These are phyloP conservation scores for Tillus elongatus DNA, from an alignment of 2,888 invertebrate species.

Conservation along the genomic window DNA sequence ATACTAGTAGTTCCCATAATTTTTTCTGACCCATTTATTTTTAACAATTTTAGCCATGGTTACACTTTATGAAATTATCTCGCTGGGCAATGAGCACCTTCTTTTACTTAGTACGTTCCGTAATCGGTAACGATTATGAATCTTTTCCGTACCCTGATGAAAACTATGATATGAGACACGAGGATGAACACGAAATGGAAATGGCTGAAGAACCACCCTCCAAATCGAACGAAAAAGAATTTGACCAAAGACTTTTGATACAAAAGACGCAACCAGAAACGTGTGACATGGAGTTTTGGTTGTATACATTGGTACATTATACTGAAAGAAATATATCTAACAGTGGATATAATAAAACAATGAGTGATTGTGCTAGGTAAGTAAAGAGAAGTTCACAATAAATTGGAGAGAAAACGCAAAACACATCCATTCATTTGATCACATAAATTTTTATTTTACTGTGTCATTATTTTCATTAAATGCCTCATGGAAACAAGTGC, in stretches of 20 bases:
- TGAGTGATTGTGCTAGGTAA: conserved; percentile 36
- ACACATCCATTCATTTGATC: no score
- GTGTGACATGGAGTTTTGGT: conserved; percentile 63
- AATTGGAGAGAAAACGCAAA: neutral
- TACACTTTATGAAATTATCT: neutral
- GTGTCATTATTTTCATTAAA: no score
- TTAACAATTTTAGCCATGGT: neutral
- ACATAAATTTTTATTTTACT: conserved; percentile 6
- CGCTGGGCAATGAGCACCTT: neutral
- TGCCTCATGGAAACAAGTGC: no score
- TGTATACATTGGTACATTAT: conserved; percentile 37
- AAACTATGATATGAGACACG: neutral
- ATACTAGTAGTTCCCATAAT: no score
- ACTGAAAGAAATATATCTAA: conserved; percentile 33
- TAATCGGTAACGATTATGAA: neutral
- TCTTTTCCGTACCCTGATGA: neutral
- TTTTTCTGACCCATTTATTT: no score
- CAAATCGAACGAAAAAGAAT: conserved; percentile 45
- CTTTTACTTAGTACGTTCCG: neutral
- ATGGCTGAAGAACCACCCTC: conserved; percentile 36
- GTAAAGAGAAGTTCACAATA: conserved; percentile 5
- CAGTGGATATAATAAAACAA: conserved; percentile 36
- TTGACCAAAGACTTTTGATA: conserved; percentile 52
- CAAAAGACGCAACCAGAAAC: conserved; percentile 75
- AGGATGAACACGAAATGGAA: conserved; percentile 1